phyloP scores from a whole-genome alignment of 2,797 vertebrate genomes.

The Argya squamiceps region DNA sequence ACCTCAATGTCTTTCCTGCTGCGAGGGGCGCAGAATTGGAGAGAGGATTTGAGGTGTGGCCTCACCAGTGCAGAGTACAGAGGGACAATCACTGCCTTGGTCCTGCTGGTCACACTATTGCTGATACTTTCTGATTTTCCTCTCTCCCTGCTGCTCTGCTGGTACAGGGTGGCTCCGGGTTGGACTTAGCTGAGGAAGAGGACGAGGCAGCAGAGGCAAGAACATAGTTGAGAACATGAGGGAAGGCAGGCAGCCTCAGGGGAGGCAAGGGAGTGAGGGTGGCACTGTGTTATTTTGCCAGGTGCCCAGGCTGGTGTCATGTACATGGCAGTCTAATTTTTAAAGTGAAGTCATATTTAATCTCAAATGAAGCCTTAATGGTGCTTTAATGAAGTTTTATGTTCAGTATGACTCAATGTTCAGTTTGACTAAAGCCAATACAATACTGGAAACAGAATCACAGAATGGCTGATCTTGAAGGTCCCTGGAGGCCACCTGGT shows the following conservation, averaged over 20 bases:
- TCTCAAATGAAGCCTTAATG: background rate
- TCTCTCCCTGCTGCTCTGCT: rapidly evolving
- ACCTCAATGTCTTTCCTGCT: rapidly evolving
- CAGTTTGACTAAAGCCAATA: background rate
- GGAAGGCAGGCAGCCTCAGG: background rate
- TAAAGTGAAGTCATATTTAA: background rate
- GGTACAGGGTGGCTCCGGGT: rapidly evolving
- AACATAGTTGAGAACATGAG: rapidly evolving
- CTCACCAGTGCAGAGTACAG: background rate
- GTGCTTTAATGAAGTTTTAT: background rate
- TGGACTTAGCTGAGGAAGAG: background rate
- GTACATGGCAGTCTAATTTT: background rate
- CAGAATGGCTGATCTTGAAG: background rate
- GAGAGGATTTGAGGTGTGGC: background rate
- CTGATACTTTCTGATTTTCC: background rate
- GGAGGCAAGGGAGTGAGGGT: no score
- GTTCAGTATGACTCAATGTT: background rate
- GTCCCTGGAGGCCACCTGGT: no score
- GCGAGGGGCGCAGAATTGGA: background rate
- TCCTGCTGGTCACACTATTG: background rate
- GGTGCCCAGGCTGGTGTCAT: background rate
- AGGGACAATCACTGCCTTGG: background rate
- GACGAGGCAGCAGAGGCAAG: background rate
- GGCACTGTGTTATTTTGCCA: background rate
- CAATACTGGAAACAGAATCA: background rate